Conservation (phyloP, 1,140 invertebrate species). For the Drosophila bipectinata region DNA sequence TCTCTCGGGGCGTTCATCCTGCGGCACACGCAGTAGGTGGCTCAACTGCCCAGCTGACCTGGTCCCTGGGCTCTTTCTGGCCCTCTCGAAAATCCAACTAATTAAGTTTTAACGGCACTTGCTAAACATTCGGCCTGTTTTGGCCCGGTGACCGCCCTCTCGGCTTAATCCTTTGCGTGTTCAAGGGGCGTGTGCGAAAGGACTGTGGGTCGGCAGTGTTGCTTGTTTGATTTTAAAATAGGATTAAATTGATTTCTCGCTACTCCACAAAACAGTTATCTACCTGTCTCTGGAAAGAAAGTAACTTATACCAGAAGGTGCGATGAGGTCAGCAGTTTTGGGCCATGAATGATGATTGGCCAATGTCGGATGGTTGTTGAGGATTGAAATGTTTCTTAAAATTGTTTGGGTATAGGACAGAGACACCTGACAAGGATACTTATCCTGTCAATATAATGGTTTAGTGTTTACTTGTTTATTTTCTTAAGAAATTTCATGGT, state of each 20-base stretch:
- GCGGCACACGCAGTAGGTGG: slow-evolving; percentile 70
- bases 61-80: slow-evolving; percentile 6
- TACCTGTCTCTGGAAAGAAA: slow-evolving; percentile 28
- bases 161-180: slow-evolving; percentile 22
- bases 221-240: slow-evolving; percentile 70
- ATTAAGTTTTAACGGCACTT: slow-evolving; percentile 81
- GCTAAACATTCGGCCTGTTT: slow-evolving; percentile 55
- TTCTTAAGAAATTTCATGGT: neutral
- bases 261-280: slow-evolving; percentile 45
- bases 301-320: slow-evolving; percentile 15
- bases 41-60: slow-evolving; percentile 30
- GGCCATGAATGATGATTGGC: slow-evolving; percentile 45
- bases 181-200: slow-evolving; percentile 62
- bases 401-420: slow-evolving; percentile 16
- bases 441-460: neutral
- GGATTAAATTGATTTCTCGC: slow-evolving; percentile 81
- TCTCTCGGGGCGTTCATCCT: slow-evolving; percentile 68
- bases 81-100: slow-evolving; percentile 65
- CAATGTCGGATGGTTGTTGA: slow-evolving; percentile 10
- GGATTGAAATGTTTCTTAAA: slow-evolving; percentile 68
- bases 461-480: neutral
- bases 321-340: slow-evolving; percentile 69
- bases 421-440: slow-evolving; percentile 12
- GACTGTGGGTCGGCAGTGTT: slow-evolving; percentile 29
- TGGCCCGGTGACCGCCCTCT: slow-evolving; percentile 7